Evolutionary conservation across 2,797 vertebrate species (phyloP), one percentile per base, ranked within the genome.

Genomic region (Xenentodon cancila): DNA sequence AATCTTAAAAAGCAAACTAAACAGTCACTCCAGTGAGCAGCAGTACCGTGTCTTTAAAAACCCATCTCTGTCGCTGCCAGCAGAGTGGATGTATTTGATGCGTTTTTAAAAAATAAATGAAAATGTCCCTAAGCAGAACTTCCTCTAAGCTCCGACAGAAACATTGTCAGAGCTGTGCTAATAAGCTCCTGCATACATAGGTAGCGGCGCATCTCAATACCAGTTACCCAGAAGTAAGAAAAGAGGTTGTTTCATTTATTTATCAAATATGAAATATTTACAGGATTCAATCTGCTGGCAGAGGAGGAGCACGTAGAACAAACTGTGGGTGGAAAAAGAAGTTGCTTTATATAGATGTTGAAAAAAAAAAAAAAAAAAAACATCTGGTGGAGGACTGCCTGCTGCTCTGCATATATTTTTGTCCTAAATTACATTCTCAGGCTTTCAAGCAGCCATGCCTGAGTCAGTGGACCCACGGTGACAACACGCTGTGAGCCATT

Each of bases 231-330:
- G 67, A 86, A 88, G 77, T 85, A 85, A 75, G 75, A 88, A 90
- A 89, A 81, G 83, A 89, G 75, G 84, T 79, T 84, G 82, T 87
- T 91, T 91, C 73, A 92, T 91, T 91, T 92, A 92, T 92, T 92
- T 90, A 92, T 90, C 88, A 84, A 87, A 82, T 78, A 59, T 92
- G 52, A 91, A 92, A 90, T 89, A 92, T 92, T 86, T 82, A 92
- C 84, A 72, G 68, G 74, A 88, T 87, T 91, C 79, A 90, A 88
- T 89, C 67, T 82, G 79, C 87, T 73, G 77, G 84, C 75, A 84
- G 85, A 81, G 61, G 68, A 90, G 72, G 79, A 72, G 73, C 68
- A 62, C 61, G 75, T 79, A 76, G 84, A 83, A 78, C 79, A 82
- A 91, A 90, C 80, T 75, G 81, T 86, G 84, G 82, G 84, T 68